Base-by-base conservation (phyloP, 2,888 invertebrate species). In the Creontiades dilutus region DNA sequence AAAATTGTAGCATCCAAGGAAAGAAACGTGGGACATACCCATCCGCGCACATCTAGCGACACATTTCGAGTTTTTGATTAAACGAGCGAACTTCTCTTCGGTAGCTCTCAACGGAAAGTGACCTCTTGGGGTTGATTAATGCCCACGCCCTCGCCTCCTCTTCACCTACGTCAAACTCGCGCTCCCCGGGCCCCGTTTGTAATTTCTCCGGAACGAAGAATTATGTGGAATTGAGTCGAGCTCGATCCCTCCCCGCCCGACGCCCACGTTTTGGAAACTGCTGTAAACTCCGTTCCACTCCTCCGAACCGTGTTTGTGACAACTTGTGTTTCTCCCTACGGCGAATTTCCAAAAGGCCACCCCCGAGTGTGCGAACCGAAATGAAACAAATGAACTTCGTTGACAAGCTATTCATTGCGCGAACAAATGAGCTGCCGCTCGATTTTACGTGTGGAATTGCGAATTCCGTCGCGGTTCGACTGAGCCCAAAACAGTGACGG, bases 111-210 rank as follows among this genome's bases (percentile, higher is more conserved):
- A 16, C 52, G 14, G 61, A 61, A 61, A 61, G n/a, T 61, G 16
- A 19, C 61, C 61, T 19, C 19, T 19, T 14, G 61, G 9, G 61
- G 9, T 61, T 61, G 61, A 61, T 61, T 61, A 61, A 61, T 61
- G 61, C 61, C 61, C n/a, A 61, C 61, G 61, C 61, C 61, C n/a
- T 16, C 61, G n/a, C 19, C 61, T 19, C 61, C 61, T 19, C 61
- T n/a, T 61, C 61, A 61, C 61, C 61, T 3, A 9, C 61, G 11
- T 52, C 61, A 61, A 5, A 61, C 61, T 19, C 61, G 19, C 19
- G 61, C 19, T 61, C 19, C 19, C 61, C 9, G 19, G 19, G 9
- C 61, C 61, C 61, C n/a, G 14, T 61, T 61, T 19, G 37, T 37
- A 37, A 61, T n/a, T 61, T 4, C n/a, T 61, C 19, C 16, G 61